A percentile compares a stretch with the other conserved stretches of the same genome.
phyloP scores from a whole-genome alignment of 2,113 vertebrate species.

The Thamnaconus septentrionalis region DNA sequence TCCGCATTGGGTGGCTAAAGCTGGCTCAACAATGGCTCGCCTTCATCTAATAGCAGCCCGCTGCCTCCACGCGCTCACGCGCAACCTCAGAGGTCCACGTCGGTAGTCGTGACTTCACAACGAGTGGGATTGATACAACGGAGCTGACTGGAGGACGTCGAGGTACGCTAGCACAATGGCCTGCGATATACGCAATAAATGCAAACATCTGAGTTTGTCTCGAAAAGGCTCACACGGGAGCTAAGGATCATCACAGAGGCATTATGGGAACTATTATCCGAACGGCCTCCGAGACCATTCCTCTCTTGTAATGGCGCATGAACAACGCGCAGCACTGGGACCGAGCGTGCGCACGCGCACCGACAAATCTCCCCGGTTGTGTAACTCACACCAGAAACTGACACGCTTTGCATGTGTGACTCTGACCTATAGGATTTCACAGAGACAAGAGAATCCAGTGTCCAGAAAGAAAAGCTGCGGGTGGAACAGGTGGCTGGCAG shows the following conservation, averaged over 20 bases:
- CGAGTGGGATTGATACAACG: slow-evolving; percentile 45
- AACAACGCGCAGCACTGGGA: slow-evolving; percentile 54
- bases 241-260: neutral
- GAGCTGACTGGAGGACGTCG: slow-evolving; percentile 28
- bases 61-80: slow-evolving; percentile 1
- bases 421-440: slow-evolving; percentile 59
- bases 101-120: slow-evolving; percentile 48
- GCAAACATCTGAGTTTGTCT: slow-evolving; percentile 18
- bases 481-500: slow-evolving; percentile 58
- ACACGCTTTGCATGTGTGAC: slow-evolving; percentile 47
- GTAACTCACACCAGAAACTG: slow-evolving; percentile 56
- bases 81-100: slow-evolving; percentile 27
- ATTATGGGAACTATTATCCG: slow-evolving; percentile 50
- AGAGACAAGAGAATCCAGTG: slow-evolving; percentile 53
- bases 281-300: slow-evolving; percentile 46
- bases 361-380: slow-evolving; percentile 37
- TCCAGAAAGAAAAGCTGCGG: slow-evolving; percentile 27
- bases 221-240: slow-evolving; percentile 3
- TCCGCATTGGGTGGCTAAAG: slow-evolving; percentile 34
- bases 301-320: slow-evolving; percentile 58
- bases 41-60: slow-evolving; percentile 48
- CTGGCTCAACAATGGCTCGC: slow-evolving; percentile 56
- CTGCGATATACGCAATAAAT: slow-evolving; percentile 17
- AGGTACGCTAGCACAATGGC: slow-evolving; percentile 47
- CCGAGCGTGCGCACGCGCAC: slow-evolving; percentile 17